phyloP scores from a whole-genome alignment of 2,888 invertebrate genomes.

The Coenonympha arcania region DNA sequence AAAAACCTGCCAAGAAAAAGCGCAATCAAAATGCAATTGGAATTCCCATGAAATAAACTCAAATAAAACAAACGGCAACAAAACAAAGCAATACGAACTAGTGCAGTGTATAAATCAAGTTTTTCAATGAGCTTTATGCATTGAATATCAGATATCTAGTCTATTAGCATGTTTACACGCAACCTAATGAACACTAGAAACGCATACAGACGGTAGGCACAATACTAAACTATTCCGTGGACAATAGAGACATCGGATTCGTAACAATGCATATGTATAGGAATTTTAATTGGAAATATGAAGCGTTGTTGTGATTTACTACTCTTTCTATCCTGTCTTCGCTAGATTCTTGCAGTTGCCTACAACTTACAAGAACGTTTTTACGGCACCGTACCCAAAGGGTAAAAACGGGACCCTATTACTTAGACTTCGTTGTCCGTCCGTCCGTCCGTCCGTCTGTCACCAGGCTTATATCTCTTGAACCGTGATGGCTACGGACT shows the following conservation, averaged over 20 bases:
- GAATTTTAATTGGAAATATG: constrained; percentile 71
- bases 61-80: constrained; percentile 17
- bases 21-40: constrained; percentile 9
- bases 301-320: constrained; percentile 52
- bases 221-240: constrained; percentile 51
- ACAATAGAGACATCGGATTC: constrained; percentile 70
- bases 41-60: constrained; percentile 11
- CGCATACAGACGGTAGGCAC: constrained; percentile 46
- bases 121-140: constrained; percentile 23
- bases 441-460: too few species aligned
- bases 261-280: constrained; percentile 59
- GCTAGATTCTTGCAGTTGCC: constrained; percentile 26
- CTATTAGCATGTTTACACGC: constrained; percentile 42
- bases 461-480: too few species aligned
- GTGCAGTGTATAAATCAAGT: constrained; percentile 21
- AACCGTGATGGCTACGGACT: too few species aligned
- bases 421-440: too few species aligned
- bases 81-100: constrained; percentile 12
- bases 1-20: neutral
- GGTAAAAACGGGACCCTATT: too few species aligned
- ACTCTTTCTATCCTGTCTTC: constrained; percentile 41
- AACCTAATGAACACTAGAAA: constrained; percentile 52
- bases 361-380: too few species aligned
- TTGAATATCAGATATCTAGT: constrained; percentile 24
- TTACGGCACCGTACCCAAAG: too few species aligned